phyloP scores from a whole-genome alignment of 1,140 invertebrate species.

The Plodia interpunctella region DNA sequence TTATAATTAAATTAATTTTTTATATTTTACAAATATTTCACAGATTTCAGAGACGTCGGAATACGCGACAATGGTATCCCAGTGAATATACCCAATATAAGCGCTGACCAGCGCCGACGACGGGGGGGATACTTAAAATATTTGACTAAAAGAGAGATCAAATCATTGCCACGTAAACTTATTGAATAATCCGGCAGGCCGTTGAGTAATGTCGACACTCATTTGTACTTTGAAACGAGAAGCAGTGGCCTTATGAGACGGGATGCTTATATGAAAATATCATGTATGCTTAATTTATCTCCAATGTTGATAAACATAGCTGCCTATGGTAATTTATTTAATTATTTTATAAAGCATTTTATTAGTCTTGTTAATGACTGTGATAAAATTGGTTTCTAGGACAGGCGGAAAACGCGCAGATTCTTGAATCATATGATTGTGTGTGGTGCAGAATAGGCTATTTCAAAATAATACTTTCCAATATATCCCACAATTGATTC shows the following conservation, averaged over 20 bases:
- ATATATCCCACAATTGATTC: too few relatives aligned
- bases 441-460: too few relatives aligned
- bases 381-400: too few relatives aligned
- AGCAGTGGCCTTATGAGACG: slow-evolving; percentile 22
- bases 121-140: slow-evolving; percentile 76
- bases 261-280: too few relatives aligned
- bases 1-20: too few relatives aligned
- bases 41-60: neutral
- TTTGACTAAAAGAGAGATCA: slow-evolving; percentile 86
- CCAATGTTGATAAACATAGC: neutral
- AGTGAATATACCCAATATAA: slow-evolving; percentile 16
- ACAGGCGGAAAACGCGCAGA: too few relatives aligned
- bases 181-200: slow-evolving; percentile 73
- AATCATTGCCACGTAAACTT: slow-evolving; percentile 83
- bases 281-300: neutral
- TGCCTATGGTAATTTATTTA: neutral
- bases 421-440: too few relatives aligned
- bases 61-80: neutral
- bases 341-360: too few relatives aligned
- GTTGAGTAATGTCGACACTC: slow-evolving; percentile 38
- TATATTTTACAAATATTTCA: too few relatives aligned
- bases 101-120: slow-evolving; percentile 35
- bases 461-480: too few relatives aligned
- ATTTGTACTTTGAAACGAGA: slow-evolving; percentile 63
- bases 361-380: too few relatives aligned